Percentiles rank a stretch among this genome's conserved stretches.
These are phyloP conservation scores for Acrobasis repandana DNA, from an alignment of 2,888 invertebrate species.

Conservation along the genomic window DNA sequence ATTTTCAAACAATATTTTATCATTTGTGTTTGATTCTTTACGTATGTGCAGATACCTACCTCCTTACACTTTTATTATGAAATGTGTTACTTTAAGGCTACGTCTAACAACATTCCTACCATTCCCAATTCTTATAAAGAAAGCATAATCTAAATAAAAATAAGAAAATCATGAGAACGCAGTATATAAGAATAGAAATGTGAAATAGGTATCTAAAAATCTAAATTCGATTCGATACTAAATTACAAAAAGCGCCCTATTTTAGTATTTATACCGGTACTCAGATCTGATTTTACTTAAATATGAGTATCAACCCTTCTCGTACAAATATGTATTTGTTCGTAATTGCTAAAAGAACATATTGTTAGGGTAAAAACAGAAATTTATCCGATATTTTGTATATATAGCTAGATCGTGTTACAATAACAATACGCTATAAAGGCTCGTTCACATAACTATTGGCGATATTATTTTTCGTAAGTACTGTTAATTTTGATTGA, in stretches of 20 bases:
- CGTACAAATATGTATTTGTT: neutral
- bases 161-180: no score
- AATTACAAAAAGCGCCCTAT: no score
- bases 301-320: neutral
- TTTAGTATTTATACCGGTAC: neutral
- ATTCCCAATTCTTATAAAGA: no score
- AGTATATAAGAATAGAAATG: no score
- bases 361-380: neutral
- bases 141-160: no score
- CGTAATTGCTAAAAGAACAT: neutral
- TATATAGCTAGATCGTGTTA: constrained; percentile 3
- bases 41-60: no score
- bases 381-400: constrained; percentile 7
- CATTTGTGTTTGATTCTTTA: neutral
- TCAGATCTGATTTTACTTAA: neutral
- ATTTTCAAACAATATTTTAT: neutral
- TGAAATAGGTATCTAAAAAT: no score
- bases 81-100: no score
- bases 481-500: no score
- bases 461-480: neutral
- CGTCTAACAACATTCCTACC: no score
- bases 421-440: neutral
- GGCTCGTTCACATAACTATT: neutral
- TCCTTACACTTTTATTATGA: no score
- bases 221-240: no score